phyloP scores from a whole-genome alignment of 2,888 invertebrate species.

The Acronicta alni region DNA sequence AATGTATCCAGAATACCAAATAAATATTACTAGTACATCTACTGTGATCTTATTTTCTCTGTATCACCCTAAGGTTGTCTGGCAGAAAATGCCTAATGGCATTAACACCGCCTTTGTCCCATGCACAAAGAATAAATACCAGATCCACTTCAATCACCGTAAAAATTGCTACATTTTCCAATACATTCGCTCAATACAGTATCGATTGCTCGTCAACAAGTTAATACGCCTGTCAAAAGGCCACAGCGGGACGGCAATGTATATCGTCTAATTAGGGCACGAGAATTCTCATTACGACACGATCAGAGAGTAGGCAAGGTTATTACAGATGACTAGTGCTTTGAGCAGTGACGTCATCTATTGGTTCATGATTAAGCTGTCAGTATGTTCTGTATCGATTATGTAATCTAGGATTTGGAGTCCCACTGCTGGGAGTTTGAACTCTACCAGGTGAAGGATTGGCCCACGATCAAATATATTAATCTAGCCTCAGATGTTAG shows the following conservation, averaged over 20 bases:
- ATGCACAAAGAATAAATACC: no score
- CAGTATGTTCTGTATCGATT: neutral
- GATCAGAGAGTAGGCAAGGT: constrained; percentile 11
- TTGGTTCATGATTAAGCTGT: constrained; percentile 9
- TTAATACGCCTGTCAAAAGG: constrained; percentile 66
- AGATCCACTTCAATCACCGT: neutral
- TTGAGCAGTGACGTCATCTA: constrained; percentile 13
- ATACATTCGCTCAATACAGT: constrained; percentile 20
- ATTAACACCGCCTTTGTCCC: no score
- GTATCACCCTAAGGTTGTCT: no score
- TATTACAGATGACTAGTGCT: constrained; percentile 16
- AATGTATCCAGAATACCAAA: no score
- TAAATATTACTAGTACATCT: no score
- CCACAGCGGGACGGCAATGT: constrained; percentile 52
- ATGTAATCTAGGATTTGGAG: no score
- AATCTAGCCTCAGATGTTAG: no score
- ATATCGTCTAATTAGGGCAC: constrained; percentile 59
- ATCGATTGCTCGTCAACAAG: constrained; percentile 61
- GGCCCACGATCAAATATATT: no score
- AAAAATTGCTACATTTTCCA: constrained; percentile 5
- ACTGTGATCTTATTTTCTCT: no score
- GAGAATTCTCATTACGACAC: constrained; percentile 62
- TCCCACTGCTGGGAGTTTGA: no score
- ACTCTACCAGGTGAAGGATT: no score
- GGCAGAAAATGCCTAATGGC: no score